Percentiles rank a stretch among this genome's conserved stretches.
phyloP scores from a whole-genome alignment of 2,888 invertebrate species.

The Dusona sp. region DNA sequence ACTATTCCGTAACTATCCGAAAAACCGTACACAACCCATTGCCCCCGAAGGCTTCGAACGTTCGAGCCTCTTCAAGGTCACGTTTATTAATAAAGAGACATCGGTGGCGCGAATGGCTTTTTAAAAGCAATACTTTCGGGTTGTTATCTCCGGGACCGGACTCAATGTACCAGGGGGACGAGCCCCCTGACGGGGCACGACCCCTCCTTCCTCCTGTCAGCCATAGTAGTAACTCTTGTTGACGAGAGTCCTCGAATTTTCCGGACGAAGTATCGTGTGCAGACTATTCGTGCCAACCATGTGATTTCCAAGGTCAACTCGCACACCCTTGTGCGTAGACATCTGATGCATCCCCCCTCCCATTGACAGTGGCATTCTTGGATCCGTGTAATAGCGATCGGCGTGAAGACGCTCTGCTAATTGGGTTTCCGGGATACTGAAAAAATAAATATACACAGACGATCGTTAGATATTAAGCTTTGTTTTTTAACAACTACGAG shows the following conservation, averaged over 20 bases:
- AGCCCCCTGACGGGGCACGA: constrained; percentile 85
- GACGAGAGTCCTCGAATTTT: constrained; percentile 82
- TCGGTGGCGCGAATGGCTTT: background rate
- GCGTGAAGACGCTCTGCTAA: constrained; percentile 81
- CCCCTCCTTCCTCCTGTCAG: constrained; percentile 88
- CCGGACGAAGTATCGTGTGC: constrained; percentile 81
- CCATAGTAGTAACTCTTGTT: constrained; percentile 88
- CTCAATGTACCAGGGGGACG: constrained; percentile 79
- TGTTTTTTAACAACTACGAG: too few relatives aligned
- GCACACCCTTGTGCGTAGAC: constrained; percentile 75
- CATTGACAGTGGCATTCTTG: constrained; percentile 81
- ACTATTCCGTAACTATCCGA: background rate
- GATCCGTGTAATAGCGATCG: constrained; percentile 81
- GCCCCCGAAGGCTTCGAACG: background rate
- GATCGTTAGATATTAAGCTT: background rate
- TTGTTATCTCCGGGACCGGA: constrained; percentile 83
- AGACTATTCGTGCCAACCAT: constrained; percentile 83
- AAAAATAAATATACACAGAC: constrained; percentile 35
- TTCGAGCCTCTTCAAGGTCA: background rate
- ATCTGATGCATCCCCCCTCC: constrained; percentile 74
- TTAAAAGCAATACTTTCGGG: constrained; percentile 83
- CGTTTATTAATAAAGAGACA: background rate
- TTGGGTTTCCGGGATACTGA: constrained; percentile 82
- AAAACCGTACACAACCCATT: background rate
- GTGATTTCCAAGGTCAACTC: constrained; percentile 83